A percentile compares a stretch with the other conserved stretches of the same genome.
Conservation (phyloP, 1,140 invertebrate genomes). For the Caerostris extrusa region DNA sequence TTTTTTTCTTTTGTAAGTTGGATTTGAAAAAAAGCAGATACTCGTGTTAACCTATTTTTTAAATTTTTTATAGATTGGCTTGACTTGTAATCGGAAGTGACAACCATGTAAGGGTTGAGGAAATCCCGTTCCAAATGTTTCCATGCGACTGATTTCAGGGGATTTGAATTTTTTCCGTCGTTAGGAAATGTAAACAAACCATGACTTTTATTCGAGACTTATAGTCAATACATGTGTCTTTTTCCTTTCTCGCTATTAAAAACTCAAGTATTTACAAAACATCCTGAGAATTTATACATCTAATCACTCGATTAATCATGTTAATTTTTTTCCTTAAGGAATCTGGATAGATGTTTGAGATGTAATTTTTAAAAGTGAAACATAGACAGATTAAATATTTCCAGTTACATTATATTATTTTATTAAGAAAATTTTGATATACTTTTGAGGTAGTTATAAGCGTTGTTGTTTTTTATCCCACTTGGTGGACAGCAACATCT, state of each 20-base stretch:
- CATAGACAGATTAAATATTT: too few relatives aligned
- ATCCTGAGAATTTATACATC: background rate
- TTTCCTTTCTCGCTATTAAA: background rate
- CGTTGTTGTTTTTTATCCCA: too few relatives aligned
- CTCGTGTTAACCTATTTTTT: too few relatives aligned
- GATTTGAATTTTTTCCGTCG: background rate
- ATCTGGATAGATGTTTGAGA: too few relatives aligned
- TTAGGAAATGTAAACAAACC: background rate
- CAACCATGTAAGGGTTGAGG: background rate
- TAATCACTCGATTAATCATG: background rate
- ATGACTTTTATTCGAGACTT: background rate
- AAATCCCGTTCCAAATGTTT: background rate
- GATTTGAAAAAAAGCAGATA: too few relatives aligned
- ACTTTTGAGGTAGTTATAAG: too few relatives aligned
- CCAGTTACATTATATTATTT: too few relatives aligned
- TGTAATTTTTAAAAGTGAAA: too few relatives aligned
- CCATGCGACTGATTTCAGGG: background rate
- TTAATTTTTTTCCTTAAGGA: too few relatives aligned
- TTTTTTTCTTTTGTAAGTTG: too few relatives aligned
- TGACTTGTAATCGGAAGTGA: conserved; percentile 4
- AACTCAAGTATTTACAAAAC: background rate
- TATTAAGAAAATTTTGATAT: too few relatives aligned
- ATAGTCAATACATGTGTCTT: background rate
- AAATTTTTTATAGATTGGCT: background rate
- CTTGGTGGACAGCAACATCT: too few relatives aligned